Conservation (phyloP, 1,140 invertebrate genomes). For the Meloidogyne floridensis region DNA sequence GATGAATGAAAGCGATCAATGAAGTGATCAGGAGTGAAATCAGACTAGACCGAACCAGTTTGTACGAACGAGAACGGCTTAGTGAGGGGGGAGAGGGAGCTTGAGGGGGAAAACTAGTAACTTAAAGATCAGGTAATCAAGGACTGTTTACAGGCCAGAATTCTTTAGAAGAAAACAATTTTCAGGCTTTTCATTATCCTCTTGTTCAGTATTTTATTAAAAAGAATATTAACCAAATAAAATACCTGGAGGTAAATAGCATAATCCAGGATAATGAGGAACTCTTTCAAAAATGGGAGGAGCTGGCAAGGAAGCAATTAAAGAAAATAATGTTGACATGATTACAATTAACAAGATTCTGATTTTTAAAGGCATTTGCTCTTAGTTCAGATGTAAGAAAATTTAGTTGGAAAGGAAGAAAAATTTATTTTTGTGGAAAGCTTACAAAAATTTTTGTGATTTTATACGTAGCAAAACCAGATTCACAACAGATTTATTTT, state of each 20-base stretch:
- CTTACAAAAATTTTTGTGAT: too few species aligned
- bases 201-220: not conserved
- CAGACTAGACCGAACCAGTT: too few species aligned
- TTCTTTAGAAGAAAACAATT: not conserved
- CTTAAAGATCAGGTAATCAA: too few species aligned
- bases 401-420: not conserved
- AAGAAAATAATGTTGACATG: not conserved
- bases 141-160: not conserved
- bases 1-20: too few species aligned
- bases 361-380: not conserved
- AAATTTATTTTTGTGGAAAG: too few species aligned
- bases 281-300: slow-evolving; percentile 43
- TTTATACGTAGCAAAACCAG: not conserved
- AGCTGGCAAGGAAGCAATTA: slow-evolving; percentile 33
- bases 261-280: slow-evolving; percentile 45
- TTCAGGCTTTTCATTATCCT: too few species aligned
- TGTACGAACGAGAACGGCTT: too few species aligned
- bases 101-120: too few species aligned
- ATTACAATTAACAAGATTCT: not conserved
- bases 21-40: too few species aligned
- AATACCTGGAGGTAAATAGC: slow-evolving; percentile 48
- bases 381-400: too few species aligned
- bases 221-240: not conserved
- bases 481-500: not conserved
- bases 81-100: too few species aligned